Conservation (phyloP, 2,113 vertebrate species). For the Lates calcarifer region DNA sequence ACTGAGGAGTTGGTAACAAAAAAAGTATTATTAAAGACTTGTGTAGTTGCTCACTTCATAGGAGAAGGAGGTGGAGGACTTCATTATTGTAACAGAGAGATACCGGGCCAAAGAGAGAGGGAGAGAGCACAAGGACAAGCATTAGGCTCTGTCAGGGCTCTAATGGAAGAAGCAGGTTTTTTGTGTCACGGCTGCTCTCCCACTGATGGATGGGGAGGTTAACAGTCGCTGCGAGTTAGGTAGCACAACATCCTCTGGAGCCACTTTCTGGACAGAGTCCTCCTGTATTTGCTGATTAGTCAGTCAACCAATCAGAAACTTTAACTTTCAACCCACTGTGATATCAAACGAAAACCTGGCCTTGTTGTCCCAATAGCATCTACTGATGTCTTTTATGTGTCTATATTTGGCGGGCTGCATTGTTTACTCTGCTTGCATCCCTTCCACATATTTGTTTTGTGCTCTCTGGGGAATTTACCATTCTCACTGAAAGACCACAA, state of each 20-base stretch:
- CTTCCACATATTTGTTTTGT: constrained; percentile 12
- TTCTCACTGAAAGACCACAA: constrained; percentile 30
- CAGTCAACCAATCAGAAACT: constrained; percentile 30
- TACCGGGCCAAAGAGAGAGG: constrained; percentile 35
- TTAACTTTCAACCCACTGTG: constrained; percentile 30
- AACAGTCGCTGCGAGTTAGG: constrained; percentile 62
- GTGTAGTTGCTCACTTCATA: constrained; percentile 50
- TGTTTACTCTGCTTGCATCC: constrained; percentile 30
- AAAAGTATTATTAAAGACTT: constrained; percentile 45
- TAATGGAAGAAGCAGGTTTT: constrained; percentile 79
- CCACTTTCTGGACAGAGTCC: constrained; percentile 27
- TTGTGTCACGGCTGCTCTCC: constrained; percentile 73
- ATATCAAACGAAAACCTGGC: constrained; percentile 16
- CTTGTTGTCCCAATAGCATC: background rate
- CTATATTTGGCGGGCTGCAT: constrained; percentile 15
- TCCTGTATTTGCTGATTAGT: constrained; percentile 48
- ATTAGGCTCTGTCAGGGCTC: constrained; percentile 68
- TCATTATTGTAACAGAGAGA: constrained; percentile 47
- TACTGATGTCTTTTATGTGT: constrained; percentile 19
- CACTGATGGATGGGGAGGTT: constrained; percentile 75
- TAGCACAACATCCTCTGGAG: constrained; percentile 55
- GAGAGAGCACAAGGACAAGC: constrained; percentile 49
- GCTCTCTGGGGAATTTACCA: constrained; percentile 20
- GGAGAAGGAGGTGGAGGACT: constrained; percentile 38
- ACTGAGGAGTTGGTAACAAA: constrained; percentile 29